phyloP scores from a whole-genome alignment of 1,140 invertebrate genomes.

The Calephelis nemesis region DNA sequence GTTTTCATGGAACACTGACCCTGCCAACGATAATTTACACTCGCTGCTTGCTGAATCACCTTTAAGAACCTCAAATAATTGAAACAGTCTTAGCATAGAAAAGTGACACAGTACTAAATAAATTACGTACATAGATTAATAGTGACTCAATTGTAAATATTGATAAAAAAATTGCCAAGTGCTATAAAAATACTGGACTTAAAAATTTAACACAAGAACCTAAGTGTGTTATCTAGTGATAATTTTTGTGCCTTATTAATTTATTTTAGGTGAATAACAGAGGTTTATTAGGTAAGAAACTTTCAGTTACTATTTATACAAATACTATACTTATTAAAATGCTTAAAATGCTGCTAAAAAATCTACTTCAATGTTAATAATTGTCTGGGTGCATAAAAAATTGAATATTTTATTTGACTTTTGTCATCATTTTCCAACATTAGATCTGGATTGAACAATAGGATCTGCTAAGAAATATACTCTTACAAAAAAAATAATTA shows the following conservation, averaged over 20 bases:
- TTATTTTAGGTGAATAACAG: constrained; percentile 73
- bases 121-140: constrained; percentile 39
- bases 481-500: no score
- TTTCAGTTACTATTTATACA: constrained; percentile 21
- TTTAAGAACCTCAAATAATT: constrained; percentile 57
- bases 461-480: no score
- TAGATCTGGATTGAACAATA: no score
- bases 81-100: constrained; percentile 40
- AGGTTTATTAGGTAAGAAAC: constrained; percentile 66
- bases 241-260: constrained; percentile 77
- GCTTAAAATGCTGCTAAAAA: no score
- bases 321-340: background rate
- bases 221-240: constrained; percentile 70
- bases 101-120: constrained; percentile 56
- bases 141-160: constrained; percentile 62
- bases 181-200: constrained; percentile 55
- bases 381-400: no score
- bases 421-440: no score
- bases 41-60: constrained; percentile 59
- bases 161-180: constrained; percentile 55
- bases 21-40: constrained; percentile 68
- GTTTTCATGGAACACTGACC: constrained; percentile 73
- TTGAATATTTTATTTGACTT: no score
- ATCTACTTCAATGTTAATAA: no score
- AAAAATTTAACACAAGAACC: constrained; percentile 53